Evolutionary conservation across 2,113 vertebrate genomes (phyloP), one percentile per base, ranked within the genome.

Genomic region (Platichthys stellatus): DNA sequence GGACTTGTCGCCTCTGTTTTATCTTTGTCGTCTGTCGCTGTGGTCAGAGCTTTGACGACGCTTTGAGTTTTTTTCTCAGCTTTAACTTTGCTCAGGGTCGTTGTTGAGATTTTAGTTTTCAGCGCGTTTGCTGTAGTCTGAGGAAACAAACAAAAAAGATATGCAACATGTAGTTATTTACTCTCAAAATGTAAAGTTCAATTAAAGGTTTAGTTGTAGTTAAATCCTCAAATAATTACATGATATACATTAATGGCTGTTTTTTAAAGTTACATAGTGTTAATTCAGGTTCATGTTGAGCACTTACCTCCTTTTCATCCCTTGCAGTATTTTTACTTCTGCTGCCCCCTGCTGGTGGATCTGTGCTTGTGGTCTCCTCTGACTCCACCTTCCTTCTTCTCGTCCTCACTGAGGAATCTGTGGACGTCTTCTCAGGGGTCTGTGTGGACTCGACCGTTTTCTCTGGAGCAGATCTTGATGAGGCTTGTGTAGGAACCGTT

Each of bases 361-460:
- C 57, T 0, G 14, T 18, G 26, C 14, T 49, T 0, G 0, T 7
- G 0, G 54, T 0, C 0, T 13, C 1, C 13, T 68, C 58, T 3
- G 56, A 21, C 18, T 20, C 26, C 0, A 26, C 17, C 5, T 17
- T 28, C 18, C 28, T 61, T 18, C 28, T 35, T 20, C 6, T 31
- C 18, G 7, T 61, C 4, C 4, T 59, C 23, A 15, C 23, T 59
- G 57, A 9, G 23, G 23, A 24, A 21, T 59, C 45, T 9, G 51
- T 14, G 0, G 13, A 1, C 0, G 26, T 38, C 17, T 26, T 58
- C n/a, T 56, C 54, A 1, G 65, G 35, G 7, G 59, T 26, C 45
- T 1, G 76, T 45, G 24, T 62, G 38, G 59, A 53, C n/a, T 81
- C 31, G 31, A 7, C 31, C 31, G 28, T 31, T 31, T 31, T 1